phyloP scores from a whole-genome alignment of 92 coral and sea anemone species.

The Palythoa heliodiscus region DNA sequence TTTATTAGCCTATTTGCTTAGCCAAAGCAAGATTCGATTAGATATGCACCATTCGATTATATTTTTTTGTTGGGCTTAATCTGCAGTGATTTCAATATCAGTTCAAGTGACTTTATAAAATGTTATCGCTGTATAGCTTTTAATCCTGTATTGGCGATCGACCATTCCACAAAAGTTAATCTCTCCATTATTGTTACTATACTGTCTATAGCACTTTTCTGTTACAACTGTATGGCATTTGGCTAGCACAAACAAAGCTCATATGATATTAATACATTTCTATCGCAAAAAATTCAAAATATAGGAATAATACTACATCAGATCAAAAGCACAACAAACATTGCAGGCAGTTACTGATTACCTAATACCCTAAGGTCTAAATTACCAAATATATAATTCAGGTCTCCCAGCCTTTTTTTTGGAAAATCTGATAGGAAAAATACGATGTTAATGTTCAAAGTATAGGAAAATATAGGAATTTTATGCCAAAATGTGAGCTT shows the following conservation, averaged over 20 bases:
- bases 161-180: constrained; percentile 7
- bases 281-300: background rate
- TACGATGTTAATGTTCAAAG: no score
- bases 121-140: no score
- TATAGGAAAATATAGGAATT: no score
- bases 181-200: background rate
- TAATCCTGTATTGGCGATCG: constrained; percentile 11
- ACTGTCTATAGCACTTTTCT: constrained; percentile 30
- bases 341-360: constrained; percentile 3
- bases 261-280: constrained; percentile 6
- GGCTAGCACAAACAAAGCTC: constrained; percentile 25
- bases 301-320: no score
- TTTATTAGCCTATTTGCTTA: constrained; percentile 1
- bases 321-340: background rate
- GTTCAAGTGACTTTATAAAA: background rate
- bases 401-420: no score
- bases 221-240: background rate
- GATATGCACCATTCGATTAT: constrained; percentile 12
- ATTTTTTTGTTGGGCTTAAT: constrained; percentile 21
- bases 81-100: constrained; percentile 30
- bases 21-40: constrained; percentile 12
- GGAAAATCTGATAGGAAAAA: no score
- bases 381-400: no score
- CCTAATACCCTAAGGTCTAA: background rate
- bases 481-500: no score